phyloP scores from a whole-genome alignment of 2,113 vertebrate genomes.

The Rhinolophus ferrumequinum region DNA sequence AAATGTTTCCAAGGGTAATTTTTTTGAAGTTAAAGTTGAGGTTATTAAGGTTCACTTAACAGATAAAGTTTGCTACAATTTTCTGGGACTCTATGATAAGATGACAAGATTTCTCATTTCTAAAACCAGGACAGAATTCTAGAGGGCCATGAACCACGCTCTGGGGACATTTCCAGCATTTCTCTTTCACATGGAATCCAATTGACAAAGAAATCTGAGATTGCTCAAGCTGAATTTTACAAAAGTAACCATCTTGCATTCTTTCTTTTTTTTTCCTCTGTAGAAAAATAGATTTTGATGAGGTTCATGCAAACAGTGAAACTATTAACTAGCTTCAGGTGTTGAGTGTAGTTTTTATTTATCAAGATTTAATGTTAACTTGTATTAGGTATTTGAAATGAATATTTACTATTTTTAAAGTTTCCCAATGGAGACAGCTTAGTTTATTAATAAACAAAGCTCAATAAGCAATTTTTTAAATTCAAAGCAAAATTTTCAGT shows the following conservation, averaged over 20 bases:
- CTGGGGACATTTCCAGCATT: constrained; percentile 72
- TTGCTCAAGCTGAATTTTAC: constrained; percentile 58
- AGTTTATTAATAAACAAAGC: constrained; percentile 28
- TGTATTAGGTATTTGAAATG: neutral
- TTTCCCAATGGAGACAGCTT: neutral
- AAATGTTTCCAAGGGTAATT: constrained; percentile 86
- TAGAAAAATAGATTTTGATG: neutral
- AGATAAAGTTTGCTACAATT: constrained; percentile 87
- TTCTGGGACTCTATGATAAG: constrained; percentile 83
- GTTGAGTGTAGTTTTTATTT: neutral
- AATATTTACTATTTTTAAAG: neutral
- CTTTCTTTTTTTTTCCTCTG: constrained; percentile 23
- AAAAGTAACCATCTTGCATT: neutral
- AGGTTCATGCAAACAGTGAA: neutral
- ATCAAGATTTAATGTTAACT: neutral
- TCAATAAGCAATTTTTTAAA: neutral
- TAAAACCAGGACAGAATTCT: constrained; percentile 79
- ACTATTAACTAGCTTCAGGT: neutral
- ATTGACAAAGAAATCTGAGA: constrained; percentile 79
- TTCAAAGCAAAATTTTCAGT: neutral
- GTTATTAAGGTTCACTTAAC: constrained; percentile 87
- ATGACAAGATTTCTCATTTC: constrained; percentile 88
- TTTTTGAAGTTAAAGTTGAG: constrained; percentile 87
- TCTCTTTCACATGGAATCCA: constrained; percentile 49
- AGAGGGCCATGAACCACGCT: constrained; percentile 83